Evolutionary conservation across 37 sponge, comb jelly and placozoan genomes (phyloP).

Genomic region (Theonella swinhoei): DNA sequence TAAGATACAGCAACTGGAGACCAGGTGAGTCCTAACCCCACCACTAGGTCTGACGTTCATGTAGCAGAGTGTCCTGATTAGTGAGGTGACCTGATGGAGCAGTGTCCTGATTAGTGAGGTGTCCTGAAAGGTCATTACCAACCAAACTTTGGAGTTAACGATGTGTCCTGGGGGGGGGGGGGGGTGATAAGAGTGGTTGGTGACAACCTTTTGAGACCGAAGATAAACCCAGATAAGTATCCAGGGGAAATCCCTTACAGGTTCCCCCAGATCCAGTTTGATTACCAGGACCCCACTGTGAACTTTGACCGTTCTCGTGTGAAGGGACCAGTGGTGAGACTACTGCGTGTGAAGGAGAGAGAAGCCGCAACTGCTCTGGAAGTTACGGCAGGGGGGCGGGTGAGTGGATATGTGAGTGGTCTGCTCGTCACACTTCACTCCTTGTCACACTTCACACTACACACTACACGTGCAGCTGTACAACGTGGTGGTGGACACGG

Average conservation of each 20-base stretch:
- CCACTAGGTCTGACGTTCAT: no score
- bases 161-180: no score
- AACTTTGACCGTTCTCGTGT: conserved; percentile 79
- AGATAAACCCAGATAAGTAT: no score
- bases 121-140: no score
- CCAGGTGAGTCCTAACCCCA: conserved; percentile 76
- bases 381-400: conserved; percentile 92
- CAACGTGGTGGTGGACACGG: conserved; percentile 94
- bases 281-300: conserved; percentile 70
- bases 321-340: conserved; percentile 89
- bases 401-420: conserved; percentile 19
- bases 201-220: neutral
- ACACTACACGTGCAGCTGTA: conserved; percentile 93
- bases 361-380: conserved; percentile 91
- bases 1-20: conserved; percentile 41
- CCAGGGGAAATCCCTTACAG: conserved; percentile 49
- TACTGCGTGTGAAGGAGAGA: conserved; percentile 72
- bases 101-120: no score
- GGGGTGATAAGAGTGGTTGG: no score
- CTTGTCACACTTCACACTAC: no score
- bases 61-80: no score
- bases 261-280: conserved; percentile 91
- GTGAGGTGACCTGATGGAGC: no score
- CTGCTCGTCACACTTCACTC: no score
- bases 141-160: no score